Conservation (phyloP, 2,113 vertebrate genomes). For the Mobula birostris region DNA sequence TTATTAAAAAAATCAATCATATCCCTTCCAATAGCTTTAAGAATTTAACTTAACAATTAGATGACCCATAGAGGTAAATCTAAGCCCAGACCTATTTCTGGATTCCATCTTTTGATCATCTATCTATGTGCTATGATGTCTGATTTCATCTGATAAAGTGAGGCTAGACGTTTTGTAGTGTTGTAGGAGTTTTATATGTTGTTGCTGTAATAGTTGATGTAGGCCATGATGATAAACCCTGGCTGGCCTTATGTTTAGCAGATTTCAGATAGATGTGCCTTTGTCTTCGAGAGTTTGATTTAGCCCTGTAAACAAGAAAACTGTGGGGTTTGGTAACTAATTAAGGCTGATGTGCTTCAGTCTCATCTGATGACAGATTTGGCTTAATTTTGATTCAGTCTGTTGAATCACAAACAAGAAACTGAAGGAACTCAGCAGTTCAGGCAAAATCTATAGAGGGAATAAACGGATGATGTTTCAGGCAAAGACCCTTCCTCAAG, state of each 20-base stretch:
- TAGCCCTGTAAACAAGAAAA: neutral
- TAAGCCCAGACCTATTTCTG: neutral
- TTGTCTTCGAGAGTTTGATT: neutral
- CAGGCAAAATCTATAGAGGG: too few relatives aligned
- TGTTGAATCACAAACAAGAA: neutral
- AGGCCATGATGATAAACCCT: neutral
- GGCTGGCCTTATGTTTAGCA: neutral
- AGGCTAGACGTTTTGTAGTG: neutral
- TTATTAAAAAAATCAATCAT: slow-evolving; percentile 3
- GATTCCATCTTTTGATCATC: too few relatives aligned
- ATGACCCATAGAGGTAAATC: neutral
- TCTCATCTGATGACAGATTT: neutral
- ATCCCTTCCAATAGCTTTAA: neutral
- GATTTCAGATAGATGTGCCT: neutral
- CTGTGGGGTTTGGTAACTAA: neutral
- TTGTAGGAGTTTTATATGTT: neutral
- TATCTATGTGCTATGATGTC: too few relatives aligned
- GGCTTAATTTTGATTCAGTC: neutral
- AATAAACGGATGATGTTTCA: too few relatives aligned
- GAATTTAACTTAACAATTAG: neutral
- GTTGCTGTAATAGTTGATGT: too few relatives aligned
- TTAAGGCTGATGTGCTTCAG: neutral
- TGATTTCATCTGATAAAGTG: too few relatives aligned
- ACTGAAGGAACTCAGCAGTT: too few relatives aligned
- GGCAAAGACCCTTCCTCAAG: too few relatives aligned